These are phyloP conservation scores for Peromyscus nudipes DNA, from an alignment of 2,797 vertebrate genomes.

Conservation along the genomic window DNA sequence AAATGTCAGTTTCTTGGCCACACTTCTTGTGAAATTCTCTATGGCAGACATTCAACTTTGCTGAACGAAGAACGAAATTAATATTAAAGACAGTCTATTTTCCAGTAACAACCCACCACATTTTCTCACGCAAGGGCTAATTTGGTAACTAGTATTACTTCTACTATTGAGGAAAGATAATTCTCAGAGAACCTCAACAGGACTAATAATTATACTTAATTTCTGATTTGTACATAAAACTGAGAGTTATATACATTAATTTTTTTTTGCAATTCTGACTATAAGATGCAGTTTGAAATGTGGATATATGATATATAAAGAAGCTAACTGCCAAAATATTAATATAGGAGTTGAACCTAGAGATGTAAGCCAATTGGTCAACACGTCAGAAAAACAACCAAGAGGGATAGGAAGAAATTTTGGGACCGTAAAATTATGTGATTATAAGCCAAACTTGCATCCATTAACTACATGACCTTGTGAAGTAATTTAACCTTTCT, in stretches of 20 bases:
- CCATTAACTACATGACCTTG: neutral
- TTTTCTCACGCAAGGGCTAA: neutral
- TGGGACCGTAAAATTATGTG: neutral
- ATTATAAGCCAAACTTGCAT: neutral
- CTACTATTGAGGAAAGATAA: neutral
- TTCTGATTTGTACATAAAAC: neutral
- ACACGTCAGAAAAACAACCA: neutral
- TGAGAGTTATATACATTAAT: neutral
- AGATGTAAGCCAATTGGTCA: neutral
- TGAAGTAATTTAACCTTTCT: neutral
- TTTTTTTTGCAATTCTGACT: slow-evolving; percentile 14
- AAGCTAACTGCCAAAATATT: neutral
- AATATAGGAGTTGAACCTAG: neutral
- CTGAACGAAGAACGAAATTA: neutral
- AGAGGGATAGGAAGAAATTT: neutral
- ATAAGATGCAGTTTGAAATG: neutral
- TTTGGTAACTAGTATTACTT: neutral
- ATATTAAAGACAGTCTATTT: slow-evolving; percentile 36
- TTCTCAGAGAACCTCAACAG: neutral
- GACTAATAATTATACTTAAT: neutral
- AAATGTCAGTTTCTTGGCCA: neutral
- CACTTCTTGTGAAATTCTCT: neutral
- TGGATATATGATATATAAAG: neutral
- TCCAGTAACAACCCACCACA: neutral
- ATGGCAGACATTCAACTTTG: neutral